Percentiles rank a stretch among this genome's conserved stretches.
Evolutionary conservation across 2,888 invertebrate species (phyloP).

Genomic region (Apotomis capreana): DNA sequence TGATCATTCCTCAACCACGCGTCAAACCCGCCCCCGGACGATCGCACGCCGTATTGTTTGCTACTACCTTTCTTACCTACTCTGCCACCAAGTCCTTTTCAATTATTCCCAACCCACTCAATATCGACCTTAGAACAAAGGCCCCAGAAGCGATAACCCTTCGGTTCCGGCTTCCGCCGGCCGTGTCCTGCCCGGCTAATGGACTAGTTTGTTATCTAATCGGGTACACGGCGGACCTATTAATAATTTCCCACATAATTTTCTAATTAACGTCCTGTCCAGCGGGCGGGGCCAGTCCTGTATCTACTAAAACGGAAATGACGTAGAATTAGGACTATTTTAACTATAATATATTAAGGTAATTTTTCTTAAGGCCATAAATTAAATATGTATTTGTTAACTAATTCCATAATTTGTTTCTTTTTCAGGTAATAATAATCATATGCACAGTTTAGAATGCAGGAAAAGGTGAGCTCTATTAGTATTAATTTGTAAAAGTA

Average conservation of each 20-base stretch:
- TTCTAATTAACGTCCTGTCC: slow-evolving; percentile 80
- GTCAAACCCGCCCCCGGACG: slow-evolving; percentile 75
- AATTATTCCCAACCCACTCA: slow-evolving; percentile 54
- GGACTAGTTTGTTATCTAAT: slow-evolving; percentile 83
- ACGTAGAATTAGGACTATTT: slow-evolving; percentile 60
- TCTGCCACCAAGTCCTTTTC: slow-evolving; percentile 63
- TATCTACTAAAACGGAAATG: slow-evolving; percentile 71
- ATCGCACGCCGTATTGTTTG: slow-evolving; percentile 74
- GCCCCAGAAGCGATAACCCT: slow-evolving; percentile 54
- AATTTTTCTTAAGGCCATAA: slow-evolving; percentile 45
- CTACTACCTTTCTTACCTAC: slow-evolving; percentile 75
- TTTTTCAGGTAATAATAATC: slow-evolving; percentile 72
- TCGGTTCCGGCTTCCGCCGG: slow-evolving; percentile 47
- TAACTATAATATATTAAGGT: slow-evolving; percentile 55
- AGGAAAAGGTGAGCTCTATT: slow-evolving; percentile 52
- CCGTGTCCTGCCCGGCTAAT: slow-evolving; percentile 74
- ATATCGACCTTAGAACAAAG: slow-evolving; percentile 67
- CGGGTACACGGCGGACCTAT: slow-evolving; percentile 78
- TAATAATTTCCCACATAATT: slow-evolving; percentile 82
- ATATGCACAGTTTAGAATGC: slow-evolving; percentile 52
- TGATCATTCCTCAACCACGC: slow-evolving; percentile 82
- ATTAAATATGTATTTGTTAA: slow-evolving; percentile 48
- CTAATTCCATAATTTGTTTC: slow-evolving; percentile 51
- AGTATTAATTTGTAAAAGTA: neutral
- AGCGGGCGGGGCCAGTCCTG: slow-evolving; percentile 57